phyloP scores from a whole-genome alignment of 2,797 vertebrate genomes.

The Tangara arthus region DNA sequence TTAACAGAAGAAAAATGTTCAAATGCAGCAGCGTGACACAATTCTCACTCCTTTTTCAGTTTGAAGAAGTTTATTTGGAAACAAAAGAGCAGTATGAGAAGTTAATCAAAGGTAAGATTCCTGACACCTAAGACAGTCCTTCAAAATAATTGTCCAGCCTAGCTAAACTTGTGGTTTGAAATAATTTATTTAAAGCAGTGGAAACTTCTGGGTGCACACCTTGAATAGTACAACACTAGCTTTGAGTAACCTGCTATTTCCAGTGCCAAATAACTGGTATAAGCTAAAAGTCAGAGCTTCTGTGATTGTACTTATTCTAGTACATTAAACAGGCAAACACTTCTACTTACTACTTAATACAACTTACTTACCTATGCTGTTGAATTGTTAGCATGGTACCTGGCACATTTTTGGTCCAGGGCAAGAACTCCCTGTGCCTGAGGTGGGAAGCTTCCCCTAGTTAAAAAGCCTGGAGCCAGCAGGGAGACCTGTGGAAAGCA shows the following conservation, averaged over 20 bases:
- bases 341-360: neutral
- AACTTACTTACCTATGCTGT: neutral
- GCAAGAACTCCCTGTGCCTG: neutral
- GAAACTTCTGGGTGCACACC: neutral
- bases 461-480: neutral
- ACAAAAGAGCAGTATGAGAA: conserved; percentile 79
- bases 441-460: neutral
- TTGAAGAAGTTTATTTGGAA: conserved; percentile 81
- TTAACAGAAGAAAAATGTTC: neutral
- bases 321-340: neutral
- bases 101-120: conserved; percentile 75
- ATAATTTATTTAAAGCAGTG: neutral
- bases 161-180: neutral
- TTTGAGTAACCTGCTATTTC: neutral
- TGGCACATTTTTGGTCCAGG: neutral
- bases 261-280: neutral
- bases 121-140: neutral
- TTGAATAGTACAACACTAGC: neutral
- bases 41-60: conserved; percentile 70
- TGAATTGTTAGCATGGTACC: neutral
- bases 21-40: neutral
- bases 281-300: neutral
- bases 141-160: neutral
- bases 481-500: neutral
- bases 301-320: neutral